Evolutionary conservation across 2,113 vertebrate genomes (phyloP).

Genomic region (Sterrhoptilus dennistouni): DNA sequence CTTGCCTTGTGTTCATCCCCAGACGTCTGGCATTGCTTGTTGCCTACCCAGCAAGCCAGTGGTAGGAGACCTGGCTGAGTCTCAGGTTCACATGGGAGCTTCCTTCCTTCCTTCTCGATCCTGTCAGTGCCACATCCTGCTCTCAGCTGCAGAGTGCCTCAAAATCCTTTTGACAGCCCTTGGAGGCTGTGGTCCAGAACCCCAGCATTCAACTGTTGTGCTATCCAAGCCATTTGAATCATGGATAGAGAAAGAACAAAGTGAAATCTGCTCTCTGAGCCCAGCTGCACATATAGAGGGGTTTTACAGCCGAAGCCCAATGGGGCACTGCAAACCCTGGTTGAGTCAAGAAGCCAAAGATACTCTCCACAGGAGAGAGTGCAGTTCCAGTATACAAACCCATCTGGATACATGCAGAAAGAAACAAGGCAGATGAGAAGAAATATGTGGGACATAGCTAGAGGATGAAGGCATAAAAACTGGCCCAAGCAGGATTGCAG

Average conservation of each 20-base stretch:
- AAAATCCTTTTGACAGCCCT: neutral
- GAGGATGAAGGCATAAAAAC: constrained; percentile 18
- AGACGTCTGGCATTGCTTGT: neutral
- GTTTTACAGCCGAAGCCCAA: constrained; percentile 18
- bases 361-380: neutral
- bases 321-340: neutral
- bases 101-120: constrained; percentile 21
- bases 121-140: constrained; percentile 12
- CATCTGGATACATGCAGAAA: constrained; percentile 19
- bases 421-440: constrained; percentile 22
- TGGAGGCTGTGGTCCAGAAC: constrained; percentile 15
- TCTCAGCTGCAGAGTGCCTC: constrained; percentile 6
- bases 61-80: neutral
- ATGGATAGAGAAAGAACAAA: constrained; percentile 43
- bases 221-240: neutral
- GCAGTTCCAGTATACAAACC: neutral
- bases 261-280: constrained; percentile 18
- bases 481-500: neutral
- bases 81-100: constrained; percentile 18
- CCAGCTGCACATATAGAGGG: constrained; percentile 3
- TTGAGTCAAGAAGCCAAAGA: constrained; percentile 28
- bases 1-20: neutral
- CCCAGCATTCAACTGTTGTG: neutral
- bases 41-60: neutral
- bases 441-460: neutral